phyloP scores from a whole-genome alignment of 1,140 invertebrate species.

The Drosophila baimaii region DNA sequence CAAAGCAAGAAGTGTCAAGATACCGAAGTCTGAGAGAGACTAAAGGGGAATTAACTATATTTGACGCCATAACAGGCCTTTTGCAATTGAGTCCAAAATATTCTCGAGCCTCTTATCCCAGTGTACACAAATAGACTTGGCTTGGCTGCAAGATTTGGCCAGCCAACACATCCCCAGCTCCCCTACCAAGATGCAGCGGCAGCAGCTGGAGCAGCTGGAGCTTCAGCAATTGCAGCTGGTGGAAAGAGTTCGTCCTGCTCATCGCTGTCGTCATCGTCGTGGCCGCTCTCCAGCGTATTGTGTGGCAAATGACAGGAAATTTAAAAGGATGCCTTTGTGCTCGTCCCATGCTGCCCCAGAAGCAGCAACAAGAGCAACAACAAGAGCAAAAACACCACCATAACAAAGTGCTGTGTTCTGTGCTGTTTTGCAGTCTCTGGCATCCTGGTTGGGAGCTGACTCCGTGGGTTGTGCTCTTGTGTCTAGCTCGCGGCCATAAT shows the following conservation, averaged over 20 bases:
- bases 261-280: slow-evolving; percentile 48
- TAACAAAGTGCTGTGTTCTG: slow-evolving; percentile 74
- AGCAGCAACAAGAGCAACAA: slow-evolving; percentile 45
- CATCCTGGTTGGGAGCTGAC: slow-evolving; percentile 41
- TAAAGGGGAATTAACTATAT: too few species aligned
- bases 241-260: slow-evolving; percentile 16
- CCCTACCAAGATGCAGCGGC: slow-evolving; percentile 50
- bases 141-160: slow-evolving; percentile 26
- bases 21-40: too few species aligned
- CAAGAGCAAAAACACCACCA: slow-evolving; percentile 43
- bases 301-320: slow-evolving; percentile 83
- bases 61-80: not conserved
- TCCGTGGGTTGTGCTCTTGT: slow-evolving; percentile 64
- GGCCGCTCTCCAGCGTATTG: slow-evolving; percentile 78
- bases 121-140: slow-evolving; percentile 55
- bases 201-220: slow-evolving; percentile 36
- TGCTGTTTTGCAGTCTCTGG: slow-evolving; percentile 44
- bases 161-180: slow-evolving; percentile 3
- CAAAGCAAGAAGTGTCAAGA: too few species aligned
- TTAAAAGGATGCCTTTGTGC: slow-evolving; percentile 83
- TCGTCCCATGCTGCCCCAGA: slow-evolving; percentile 60
- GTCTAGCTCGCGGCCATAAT: slow-evolving; percentile 81
- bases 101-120: not conserved
- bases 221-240: slow-evolving; percentile 34
- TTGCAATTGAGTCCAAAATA: not conserved